These are phyloP conservation scores for Meriones unguiculatus DNA, from an alignment of 2,113 vertebrate species.

Conservation along the genomic window DNA sequence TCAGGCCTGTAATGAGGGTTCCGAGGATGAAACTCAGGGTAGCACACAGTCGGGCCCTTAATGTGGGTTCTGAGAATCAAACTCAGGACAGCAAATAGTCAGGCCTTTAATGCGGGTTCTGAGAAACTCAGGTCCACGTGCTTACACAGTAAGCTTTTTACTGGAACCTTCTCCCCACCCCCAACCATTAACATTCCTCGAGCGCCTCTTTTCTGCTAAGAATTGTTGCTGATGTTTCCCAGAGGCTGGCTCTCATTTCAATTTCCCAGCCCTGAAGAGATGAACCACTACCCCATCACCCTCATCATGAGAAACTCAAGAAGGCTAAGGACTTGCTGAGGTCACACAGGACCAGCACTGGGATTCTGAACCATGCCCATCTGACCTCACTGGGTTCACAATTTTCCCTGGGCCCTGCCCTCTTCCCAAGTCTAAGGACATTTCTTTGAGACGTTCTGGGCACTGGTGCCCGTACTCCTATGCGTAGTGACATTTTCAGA, in stretches of 20 bases:
- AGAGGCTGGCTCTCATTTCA: not conserved
- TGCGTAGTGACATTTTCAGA: not conserved
- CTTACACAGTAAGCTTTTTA: not conserved
- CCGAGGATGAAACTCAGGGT: no score
- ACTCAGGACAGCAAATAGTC: no score
- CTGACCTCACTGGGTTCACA: not conserved
- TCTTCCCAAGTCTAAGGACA: constrained; percentile 54
- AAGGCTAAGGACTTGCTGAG: constrained; percentile 6
- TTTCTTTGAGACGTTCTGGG: constrained; percentile 61
- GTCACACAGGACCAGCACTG: constrained; percentile 19
- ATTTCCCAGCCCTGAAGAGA: not conserved
- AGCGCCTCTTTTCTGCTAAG: not conserved
- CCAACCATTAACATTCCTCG: no score
- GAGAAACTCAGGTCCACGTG: no score
- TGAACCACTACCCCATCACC: not conserved
- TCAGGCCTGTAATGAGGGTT: no score
- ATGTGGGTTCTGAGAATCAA: no score
- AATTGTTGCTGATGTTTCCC: not conserved
- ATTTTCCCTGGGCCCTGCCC: not conserved
- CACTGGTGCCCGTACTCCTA: not conserved
- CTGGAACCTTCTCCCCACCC: not conserved
- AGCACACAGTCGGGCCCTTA: not conserved
- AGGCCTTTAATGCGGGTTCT: not conserved
- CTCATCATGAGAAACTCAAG: not conserved
- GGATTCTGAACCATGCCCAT: not conserved